Conservation (phyloP, 2,113 vertebrate species). For the Sarotherodon lohbergeri region DNA sequence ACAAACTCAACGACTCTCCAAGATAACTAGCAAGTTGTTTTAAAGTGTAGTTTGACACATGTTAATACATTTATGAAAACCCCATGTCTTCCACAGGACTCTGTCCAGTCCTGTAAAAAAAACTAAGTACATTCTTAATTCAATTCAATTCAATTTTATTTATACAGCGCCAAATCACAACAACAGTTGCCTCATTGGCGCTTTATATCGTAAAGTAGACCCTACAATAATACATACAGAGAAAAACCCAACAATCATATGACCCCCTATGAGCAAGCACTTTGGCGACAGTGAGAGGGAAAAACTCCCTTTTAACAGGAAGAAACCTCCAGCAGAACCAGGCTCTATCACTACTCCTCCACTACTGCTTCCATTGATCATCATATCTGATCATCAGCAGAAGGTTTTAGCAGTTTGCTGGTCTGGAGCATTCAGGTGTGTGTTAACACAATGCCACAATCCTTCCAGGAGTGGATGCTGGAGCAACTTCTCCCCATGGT, state of each 20-base stretch:
- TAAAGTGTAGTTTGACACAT: neutral
- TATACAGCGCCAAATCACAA: neutral
- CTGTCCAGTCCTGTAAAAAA: neutral
- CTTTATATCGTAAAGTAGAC: neutral
- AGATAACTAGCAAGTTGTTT: neutral
- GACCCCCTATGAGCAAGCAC: neutral
- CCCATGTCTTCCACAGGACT: neutral
- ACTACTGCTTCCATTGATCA: neutral
- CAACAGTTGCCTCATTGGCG: rapidly evolving
- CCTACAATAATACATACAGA: neutral
- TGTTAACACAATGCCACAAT: neutral
- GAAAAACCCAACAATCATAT: neutral
- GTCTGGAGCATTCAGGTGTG: neutral
- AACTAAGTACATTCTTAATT: neutral
- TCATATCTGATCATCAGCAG: neutral
- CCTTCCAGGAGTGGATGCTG: rapidly evolving
- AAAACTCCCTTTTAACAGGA: rapidly evolving
- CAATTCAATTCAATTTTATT: rapidly evolving
- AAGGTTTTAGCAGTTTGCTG: neutral
- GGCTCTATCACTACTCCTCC: neutral
- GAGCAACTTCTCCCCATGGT: neutral
- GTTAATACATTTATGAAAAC: neutral
- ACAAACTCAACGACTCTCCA: neutral
- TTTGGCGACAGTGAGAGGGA: neutral
- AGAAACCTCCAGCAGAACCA: neutral